A percentile compares a stretch with the other conserved stretches of the same genome.
Conservation (phyloP, 2,113 vertebrate genomes). For the Peromyscus polionotus region DNA sequence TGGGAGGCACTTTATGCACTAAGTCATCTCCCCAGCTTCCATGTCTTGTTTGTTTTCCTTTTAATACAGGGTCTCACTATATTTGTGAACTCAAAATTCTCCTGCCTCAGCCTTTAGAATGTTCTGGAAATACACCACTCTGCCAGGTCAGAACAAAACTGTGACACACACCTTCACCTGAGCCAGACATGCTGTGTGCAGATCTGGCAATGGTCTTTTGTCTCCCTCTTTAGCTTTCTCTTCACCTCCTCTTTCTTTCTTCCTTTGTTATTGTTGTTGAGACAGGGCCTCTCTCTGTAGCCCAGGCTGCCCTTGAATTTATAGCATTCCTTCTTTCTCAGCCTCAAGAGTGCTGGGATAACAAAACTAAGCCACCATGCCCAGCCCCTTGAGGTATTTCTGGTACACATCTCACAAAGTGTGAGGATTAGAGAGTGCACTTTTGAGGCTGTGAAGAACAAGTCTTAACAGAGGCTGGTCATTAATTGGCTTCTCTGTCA, state of each 20-base stretch:
- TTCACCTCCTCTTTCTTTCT: too few species aligned
- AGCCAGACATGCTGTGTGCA: neutral
- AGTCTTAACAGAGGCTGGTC: neutral
- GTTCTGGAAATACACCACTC: neutral
- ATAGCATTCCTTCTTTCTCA: neutral
- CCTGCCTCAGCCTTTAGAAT: neutral
- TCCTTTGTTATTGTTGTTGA: neutral
- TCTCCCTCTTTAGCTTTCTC: neutral
- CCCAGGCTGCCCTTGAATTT: neutral
- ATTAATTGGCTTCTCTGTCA: slow-evolving; percentile 21
- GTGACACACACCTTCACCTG: neutral
- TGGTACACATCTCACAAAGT: neutral
- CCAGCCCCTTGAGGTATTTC: neutral
- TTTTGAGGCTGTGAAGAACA: neutral
- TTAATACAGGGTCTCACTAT: neutral
- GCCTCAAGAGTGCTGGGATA: too few species aligned
- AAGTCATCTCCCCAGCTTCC: neutral
- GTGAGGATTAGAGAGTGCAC: neutral
- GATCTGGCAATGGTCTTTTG: neutral
- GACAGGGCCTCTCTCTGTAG: neutral
- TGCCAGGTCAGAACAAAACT: neutral
- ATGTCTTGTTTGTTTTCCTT: neutral
- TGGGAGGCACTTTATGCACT: neutral
- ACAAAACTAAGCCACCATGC: neutral
- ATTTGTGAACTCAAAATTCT: neutral